phyloP scores from a whole-genome alignment of 2,888 invertebrate genomes.

The Epistrophe grossulariae region DNA sequence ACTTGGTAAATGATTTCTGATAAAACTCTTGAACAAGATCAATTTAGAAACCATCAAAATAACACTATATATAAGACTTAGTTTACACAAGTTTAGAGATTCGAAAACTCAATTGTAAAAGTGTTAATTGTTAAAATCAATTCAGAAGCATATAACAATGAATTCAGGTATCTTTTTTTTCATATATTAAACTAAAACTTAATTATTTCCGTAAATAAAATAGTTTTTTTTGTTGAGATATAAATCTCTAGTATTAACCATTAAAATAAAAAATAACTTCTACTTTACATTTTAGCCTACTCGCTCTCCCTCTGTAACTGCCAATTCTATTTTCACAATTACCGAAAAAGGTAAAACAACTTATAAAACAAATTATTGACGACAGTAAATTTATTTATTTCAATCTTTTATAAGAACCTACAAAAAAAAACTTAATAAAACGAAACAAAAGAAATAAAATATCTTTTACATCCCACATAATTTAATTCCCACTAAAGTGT shows the following conservation, averaged over 20 bases:
- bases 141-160: neutral
- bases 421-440: neutral
- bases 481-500: constrained; percentile 55
- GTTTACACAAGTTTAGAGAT: too few species aligned
- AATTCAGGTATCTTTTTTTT: neutral
- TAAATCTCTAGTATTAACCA: neutral
- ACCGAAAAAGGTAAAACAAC: constrained; percentile 62
- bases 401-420: constrained; percentile 45
- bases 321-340: constrained; percentile 52
- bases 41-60: too few species aligned
- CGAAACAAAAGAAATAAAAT: constrained; percentile 26
- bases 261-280: neutral
- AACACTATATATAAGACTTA: too few species aligned
- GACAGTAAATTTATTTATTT: constrained; percentile 47
- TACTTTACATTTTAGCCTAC: neutral
- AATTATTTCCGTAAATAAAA: neutral
- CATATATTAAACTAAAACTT: neutral
- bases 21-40: too few species aligned
- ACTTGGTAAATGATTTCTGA: too few species aligned
- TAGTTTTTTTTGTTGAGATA: neutral
- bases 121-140: neutral
- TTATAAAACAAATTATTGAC: constrained; percentile 45
- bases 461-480: constrained; percentile 56
- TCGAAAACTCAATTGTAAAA: too few species aligned
- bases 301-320: neutral